Evolutionary conservation across 2,888 invertebrate species (phyloP).

Genomic region (Aporophyla lueneburgensis): DNA sequence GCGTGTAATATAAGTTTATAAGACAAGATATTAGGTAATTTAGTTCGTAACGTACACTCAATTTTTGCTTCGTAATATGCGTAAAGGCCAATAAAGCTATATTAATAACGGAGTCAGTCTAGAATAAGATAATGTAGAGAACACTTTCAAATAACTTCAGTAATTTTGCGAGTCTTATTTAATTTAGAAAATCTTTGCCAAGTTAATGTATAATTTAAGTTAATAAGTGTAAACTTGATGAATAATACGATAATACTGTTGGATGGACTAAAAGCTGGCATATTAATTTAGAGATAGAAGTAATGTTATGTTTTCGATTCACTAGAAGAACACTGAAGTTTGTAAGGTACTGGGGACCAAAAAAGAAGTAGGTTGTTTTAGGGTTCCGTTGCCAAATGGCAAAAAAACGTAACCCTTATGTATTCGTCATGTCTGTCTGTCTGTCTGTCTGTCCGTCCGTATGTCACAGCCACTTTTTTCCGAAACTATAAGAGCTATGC

Average conservation of each 20-base stretch:
- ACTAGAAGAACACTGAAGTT: neutral
- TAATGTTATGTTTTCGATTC: neutral
- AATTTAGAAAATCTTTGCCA: constrained; percentile 40
- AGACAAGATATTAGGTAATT: constrained; percentile 17
- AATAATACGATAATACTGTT: constrained; percentile 18
- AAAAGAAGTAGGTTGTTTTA: neutral
- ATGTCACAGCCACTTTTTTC: too few species aligned
- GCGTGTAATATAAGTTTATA: neutral
- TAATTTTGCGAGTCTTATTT: constrained; percentile 41
- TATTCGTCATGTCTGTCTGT: too few species aligned
- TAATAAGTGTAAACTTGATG: constrained; percentile 39
- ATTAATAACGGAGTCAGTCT: constrained; percentile 23
- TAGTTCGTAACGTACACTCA: neutral
- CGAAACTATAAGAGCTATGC: too few species aligned
- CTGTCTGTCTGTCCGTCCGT: too few species aligned
- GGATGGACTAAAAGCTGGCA: neutral
- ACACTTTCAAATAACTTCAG: constrained; percentile 39
- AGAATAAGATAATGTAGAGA: constrained; percentile 20
- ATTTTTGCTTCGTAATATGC: neutral
- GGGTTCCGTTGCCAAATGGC: too few species aligned
- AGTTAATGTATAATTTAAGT: constrained; percentile 48
- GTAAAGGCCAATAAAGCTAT: constrained; percentile 12
- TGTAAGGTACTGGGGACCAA: neutral
- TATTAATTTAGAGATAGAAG: neutral
- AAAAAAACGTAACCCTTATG: too few species aligned